phyloP scores from a whole-genome alignment of 2,888 invertebrate species.

The Sympetrum striolatum region DNA sequence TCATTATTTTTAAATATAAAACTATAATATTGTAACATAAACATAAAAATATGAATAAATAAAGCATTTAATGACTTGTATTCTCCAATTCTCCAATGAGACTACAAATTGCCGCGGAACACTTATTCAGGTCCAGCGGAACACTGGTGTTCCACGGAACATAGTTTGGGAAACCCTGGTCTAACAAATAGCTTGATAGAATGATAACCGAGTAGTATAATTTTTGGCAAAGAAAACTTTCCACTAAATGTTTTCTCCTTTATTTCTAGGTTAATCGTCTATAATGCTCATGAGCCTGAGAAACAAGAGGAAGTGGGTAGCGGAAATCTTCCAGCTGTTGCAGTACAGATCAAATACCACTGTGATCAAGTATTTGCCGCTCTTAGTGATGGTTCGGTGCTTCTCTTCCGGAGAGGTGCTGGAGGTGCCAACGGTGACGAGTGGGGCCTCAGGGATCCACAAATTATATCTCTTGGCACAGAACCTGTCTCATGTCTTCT shows the following conservation, averaged over 20 bases:
- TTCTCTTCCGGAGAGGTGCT: conserved; percentile 73
- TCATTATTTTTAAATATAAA: too few species aligned
- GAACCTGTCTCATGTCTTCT: conserved; percentile 75
- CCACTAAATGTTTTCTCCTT: background rate
- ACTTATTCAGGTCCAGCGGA: too few species aligned
- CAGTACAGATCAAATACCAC: conserved; percentile 81
- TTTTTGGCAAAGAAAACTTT: too few species aligned
- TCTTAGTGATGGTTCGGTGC: conserved; percentile 76
- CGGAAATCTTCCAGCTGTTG: conserved; percentile 72
- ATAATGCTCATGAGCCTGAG: conserved; percentile 85
- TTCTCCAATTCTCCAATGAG: too few species aligned
- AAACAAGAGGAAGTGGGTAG: conserved; percentile 73
- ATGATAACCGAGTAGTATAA: too few species aligned
- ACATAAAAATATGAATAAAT: too few species aligned
- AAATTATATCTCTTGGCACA: conserved; percentile 72
- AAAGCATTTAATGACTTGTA: too few species aligned
- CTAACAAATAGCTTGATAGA: too few species aligned
- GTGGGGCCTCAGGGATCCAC: conserved; percentile 79
- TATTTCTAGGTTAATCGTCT: conserved; percentile 70
- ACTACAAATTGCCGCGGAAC: too few species aligned
- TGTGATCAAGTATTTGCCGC: conserved; percentile 91
- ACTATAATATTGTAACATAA: too few species aligned
- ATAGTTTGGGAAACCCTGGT: too few species aligned
- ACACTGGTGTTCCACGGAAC: too few species aligned
- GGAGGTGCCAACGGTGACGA: conserved; percentile 64